Conservation (phyloP, 2,888 invertebrate genomes). For the Horisme vitalbata region DNA sequence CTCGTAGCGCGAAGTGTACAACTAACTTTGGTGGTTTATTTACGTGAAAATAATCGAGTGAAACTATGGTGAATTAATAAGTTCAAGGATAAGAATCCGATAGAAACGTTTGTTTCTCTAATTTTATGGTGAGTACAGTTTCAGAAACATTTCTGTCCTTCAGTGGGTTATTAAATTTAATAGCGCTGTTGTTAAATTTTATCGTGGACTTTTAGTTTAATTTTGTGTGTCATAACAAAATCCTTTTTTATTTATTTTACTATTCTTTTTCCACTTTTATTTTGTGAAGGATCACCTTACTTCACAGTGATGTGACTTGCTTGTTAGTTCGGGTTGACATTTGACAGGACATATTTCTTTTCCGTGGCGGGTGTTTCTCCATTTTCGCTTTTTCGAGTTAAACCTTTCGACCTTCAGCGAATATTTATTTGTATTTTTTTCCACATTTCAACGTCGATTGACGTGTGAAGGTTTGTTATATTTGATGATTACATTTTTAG, state of each 20-base stretch:
- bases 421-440: constrained; percentile 12
- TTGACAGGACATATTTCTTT: constrained; percentile 45
- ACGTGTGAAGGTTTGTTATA: constrained; percentile 3
- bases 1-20: constrained; percentile 46
- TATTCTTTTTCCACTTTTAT: constrained; percentile 17
- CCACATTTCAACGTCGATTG: constrained; percentile 17
- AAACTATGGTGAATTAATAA: constrained; percentile 48
- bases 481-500: too few species aligned
- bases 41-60: constrained; percentile 50
- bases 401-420: constrained; percentile 13
- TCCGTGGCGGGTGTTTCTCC: constrained; percentile 30
- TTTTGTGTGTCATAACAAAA: constrained; percentile 9
- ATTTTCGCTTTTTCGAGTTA: constrained; percentile 21
- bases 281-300: constrained; percentile 38
- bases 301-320: constrained; percentile 37
- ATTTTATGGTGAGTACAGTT: constrained; percentile 64
- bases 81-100: constrained; percentile 47
- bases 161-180: constrained; percentile 27
- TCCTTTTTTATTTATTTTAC: not conserved
- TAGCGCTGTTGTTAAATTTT: constrained; percentile 24
- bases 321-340: constrained; percentile 48
- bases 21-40: constrained; percentile 48
- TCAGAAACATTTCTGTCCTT: constrained; percentile 17
- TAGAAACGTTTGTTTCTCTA: constrained; percentile 41
- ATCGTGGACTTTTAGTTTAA: constrained; percentile 12